A percentile compares a stretch with the other conserved stretches of the same genome.
These are phyloP conservation scores for Tokudaia tokunoshimensis DNA, from an alignment of 2,797 vertebrate genomes.

Conservation along the genomic window DNA sequence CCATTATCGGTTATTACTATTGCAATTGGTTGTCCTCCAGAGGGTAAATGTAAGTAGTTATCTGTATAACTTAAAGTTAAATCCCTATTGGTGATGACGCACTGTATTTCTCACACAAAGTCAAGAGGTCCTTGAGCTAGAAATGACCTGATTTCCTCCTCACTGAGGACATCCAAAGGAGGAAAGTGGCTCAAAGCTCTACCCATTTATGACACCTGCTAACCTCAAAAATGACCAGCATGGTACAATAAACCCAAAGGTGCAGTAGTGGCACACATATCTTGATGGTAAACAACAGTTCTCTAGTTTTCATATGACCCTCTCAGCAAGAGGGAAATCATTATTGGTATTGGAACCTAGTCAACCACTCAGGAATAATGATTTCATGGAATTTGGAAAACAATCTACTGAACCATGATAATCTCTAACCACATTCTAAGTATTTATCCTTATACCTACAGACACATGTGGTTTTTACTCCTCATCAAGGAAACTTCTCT, in stretches of 20 bases:
- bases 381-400: neutral
- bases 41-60: neutral
- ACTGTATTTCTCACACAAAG: neutral
- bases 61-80: neutral
- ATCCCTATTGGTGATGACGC: neutral
- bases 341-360: neutral
- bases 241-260: neutral
- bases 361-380: no score
- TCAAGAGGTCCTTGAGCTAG: neutral
- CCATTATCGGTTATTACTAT: neutral
- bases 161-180: neutral
- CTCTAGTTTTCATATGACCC: neutral
- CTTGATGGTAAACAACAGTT: neutral
- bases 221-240: neutral
- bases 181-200: neutral
- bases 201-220: neutral
- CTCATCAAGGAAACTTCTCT: neutral
- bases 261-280: neutral
- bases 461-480: no score
- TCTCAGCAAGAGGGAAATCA: neutral
- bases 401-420: neutral
- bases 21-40: no score
- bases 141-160: neutral
- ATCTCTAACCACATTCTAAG: neutral
- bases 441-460: neutral